Conservation (phyloP, 2,888 invertebrate species). For the Alsophila aescularia region DNA sequence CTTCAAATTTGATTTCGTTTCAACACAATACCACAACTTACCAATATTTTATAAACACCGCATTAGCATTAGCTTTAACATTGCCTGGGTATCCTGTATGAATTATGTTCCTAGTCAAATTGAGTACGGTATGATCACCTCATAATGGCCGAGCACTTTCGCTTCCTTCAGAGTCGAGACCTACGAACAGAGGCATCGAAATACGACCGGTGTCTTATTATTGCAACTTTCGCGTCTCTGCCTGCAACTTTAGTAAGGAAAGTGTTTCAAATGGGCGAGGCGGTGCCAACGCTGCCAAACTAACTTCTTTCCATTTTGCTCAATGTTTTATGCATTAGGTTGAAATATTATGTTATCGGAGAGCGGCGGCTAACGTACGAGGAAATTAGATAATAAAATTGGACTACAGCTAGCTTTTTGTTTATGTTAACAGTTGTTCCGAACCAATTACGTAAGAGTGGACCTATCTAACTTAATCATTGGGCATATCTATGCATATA, state of each 20-base stretch:
- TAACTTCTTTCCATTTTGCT: background rate
- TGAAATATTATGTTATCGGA: conserved; percentile 1
- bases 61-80: too few relatives aligned
- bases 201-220: conserved; percentile 4
- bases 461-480: too few relatives aligned
- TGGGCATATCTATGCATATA: too few relatives aligned
- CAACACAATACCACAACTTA: background rate
- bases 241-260: background rate
- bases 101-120: background rate
- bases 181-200: too few relatives aligned
- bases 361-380: background rate
- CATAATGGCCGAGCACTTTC: background rate
- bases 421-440: background rate
- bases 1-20: background rate
- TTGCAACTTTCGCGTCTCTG: background rate
- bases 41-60: too few relatives aligned
- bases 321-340: conserved; percentile 3
- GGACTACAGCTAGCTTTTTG: background rate
- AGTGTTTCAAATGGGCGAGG: background rate
- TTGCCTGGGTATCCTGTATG: too few relatives aligned
- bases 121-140: background rate
- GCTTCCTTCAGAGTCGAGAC: background rate
- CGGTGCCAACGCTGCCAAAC: background rate
- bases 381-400: conserved; percentile 6
- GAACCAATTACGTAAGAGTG: background rate